Evolutionary conservation across 1,140 invertebrate genomes (phyloP).

Genomic region (Zaprionus vittiger): DNA sequence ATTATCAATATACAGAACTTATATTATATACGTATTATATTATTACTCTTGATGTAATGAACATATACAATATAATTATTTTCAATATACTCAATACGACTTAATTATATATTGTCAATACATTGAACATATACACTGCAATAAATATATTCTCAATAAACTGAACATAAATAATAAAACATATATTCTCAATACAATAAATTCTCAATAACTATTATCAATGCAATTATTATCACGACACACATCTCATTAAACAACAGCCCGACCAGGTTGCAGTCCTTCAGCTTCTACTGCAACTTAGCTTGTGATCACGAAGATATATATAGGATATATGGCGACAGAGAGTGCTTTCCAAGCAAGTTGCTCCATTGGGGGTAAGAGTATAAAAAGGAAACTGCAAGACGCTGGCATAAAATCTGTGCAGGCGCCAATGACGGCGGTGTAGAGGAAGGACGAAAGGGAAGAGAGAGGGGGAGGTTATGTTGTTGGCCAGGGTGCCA

Average conservation of each 20-base stretch:
- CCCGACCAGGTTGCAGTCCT: too few relatives aligned
- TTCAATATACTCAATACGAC: too few relatives aligned
- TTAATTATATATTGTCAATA: too few relatives aligned
- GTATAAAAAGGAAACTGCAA: slow-evolving; percentile 58
- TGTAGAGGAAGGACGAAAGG: neutral
- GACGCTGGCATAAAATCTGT: slow-evolving; percentile 72
- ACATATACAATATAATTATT: too few relatives aligned
- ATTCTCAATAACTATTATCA: neutral
- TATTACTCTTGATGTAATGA: too few relatives aligned
- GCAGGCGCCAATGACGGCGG: slow-evolving; percentile 40
- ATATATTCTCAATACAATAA: neutral
- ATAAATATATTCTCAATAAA: too few relatives aligned
- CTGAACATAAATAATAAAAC: too few relatives aligned
- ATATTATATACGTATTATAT: too few relatives aligned
- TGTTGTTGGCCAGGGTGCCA: slow-evolving; percentile 80
- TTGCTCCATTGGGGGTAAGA: neutral
- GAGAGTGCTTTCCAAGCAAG: neutral
- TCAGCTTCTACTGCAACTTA: neutral
- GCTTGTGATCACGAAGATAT: neutral
- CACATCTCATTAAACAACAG: neutral
- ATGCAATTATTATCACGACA: neutral
- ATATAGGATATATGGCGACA: neutral
- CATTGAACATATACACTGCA: too few relatives aligned
- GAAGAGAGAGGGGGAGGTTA: neutral
- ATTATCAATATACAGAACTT: too few relatives aligned